These are phyloP conservation scores for Drosophila villosipedis DNA, from an alignment of 2,888 invertebrate genomes.

Conservation along the genomic window DNA sequence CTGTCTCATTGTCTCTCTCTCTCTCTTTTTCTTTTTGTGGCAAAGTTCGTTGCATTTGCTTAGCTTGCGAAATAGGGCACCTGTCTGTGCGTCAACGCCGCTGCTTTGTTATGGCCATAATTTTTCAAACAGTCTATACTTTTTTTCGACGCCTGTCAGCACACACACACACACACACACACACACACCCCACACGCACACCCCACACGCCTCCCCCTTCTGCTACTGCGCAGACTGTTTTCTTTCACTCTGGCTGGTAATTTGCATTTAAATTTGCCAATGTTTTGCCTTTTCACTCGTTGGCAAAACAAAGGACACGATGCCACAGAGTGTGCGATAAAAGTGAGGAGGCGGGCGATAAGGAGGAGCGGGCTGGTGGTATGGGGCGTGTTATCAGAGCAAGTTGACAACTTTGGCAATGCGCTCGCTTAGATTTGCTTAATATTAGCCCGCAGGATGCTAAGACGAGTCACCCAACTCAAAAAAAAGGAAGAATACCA, in stretches of 20 bases:
- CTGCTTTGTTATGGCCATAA: conserved; percentile 30
- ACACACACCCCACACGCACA: neutral
- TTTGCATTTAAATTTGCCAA: conserved; percentile 80
- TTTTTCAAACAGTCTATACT: conserved; percentile 63
- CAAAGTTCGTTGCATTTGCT: conserved; percentile 44
- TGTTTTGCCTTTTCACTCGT: conserved; percentile 78
- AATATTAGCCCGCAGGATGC: conserved; percentile 74
- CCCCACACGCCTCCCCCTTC: conserved; percentile 1
- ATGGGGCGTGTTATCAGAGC: conserved; percentile 66
- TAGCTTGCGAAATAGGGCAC: conserved; percentile 26
- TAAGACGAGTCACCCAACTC: conserved; percentile 51
- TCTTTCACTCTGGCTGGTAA: conserved; percentile 61
- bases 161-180: neutral
- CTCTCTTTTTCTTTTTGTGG: conserved; percentile 7
- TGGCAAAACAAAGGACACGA: conserved; percentile 64
- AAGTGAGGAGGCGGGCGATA: neutral
- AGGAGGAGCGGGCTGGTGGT: neutral
- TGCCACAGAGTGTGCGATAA: conserved; percentile 15
- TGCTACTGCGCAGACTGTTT: conserved; percentile 37
- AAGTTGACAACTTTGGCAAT: conserved; percentile 81
- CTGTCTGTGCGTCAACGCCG: conserved; percentile 9
- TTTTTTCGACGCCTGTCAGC: conserved; percentile 18
- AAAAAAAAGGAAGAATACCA: conserved; percentile 32
- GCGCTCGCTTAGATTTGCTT: conserved; percentile 79
- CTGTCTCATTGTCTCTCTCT: neutral